Evolutionary conservation across 2,113 vertebrate genomes (phyloP).

Genomic region (Microcebus lehilahytsara): DNA sequence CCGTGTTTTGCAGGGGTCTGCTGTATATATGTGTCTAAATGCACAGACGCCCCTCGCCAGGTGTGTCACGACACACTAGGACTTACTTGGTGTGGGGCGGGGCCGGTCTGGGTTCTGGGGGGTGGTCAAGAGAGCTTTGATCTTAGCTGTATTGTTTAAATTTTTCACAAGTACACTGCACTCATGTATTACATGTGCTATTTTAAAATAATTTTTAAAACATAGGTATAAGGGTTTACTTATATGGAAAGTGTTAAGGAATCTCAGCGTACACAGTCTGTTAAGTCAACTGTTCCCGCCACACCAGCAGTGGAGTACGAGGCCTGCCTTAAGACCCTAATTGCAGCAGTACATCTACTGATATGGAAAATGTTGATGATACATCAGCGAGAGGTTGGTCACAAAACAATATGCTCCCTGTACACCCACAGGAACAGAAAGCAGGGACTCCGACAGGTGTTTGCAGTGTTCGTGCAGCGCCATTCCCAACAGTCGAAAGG

Average conservation of each 20-base stretch:
- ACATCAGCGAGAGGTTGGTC: neutral
- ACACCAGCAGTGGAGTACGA: neutral
- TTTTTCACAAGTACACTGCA: neutral
- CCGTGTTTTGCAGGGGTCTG: neutral
- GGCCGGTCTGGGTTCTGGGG: neutral
- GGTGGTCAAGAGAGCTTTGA: neutral
- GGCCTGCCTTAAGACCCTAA: neutral
- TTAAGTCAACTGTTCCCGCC: neutral
- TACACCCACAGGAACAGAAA: neutral
- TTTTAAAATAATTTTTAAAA: neutral
- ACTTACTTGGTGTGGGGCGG: neutral
- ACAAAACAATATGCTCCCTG: neutral
- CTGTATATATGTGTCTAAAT: too few species aligned
- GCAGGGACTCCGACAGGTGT: neutral
- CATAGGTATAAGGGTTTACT: neutral
- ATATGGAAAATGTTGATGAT: neutral
- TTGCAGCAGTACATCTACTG: neutral
- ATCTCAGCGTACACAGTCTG: neutral
- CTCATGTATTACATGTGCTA: neutral
- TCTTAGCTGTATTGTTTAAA: neutral
- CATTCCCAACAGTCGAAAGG: neutral
- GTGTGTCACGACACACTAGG: accelerated
- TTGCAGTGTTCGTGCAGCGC: too few species aligned
- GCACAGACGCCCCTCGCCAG: too few species aligned
- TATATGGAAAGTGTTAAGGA: neutral